Evolutionary conservation across 2,113 vertebrate genomes (phyloP), one percentile per base, ranked within the genome.

Genomic region (Perca fluviatilis): DNA sequence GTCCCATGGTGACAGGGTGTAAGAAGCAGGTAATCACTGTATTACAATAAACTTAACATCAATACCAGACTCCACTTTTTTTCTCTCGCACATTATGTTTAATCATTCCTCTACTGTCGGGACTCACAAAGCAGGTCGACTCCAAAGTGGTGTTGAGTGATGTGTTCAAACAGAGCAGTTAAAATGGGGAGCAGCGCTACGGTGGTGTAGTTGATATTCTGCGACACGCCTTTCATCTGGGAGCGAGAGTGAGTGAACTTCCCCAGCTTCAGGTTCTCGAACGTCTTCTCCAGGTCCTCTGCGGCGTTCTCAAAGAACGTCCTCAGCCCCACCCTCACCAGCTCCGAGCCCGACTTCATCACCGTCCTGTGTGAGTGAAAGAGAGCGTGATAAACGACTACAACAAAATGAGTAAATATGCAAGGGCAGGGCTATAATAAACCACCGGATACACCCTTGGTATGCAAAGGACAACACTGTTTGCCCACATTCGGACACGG

Each of bases 201-300:
- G 0, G 98, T 99, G 84, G 98, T 99, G 73, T 99, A 99, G 95
- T 99, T 99, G 84, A 99, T 99, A 84, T 99, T 99, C 94, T 99
- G 98, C 18, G 98, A 99, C 77, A 99, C 97, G 6, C 98, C 98
- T 92, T 98, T 99, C 79, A 99, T 98, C 95, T 99, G 98, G 0
- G 97, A 99, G 89, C 98, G 95, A 6, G 98, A 99, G 90, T 99
- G 98, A 10, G 98, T 98, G 91, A 99, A 99, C 94, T 99, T 99
- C 77, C 98, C 98, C 69, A 98, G 96, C 90, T 99, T 99, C 91
- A 99, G 94, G 90, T 99, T 99, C 95, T 99, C 98, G 1, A 97
- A 96, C 0, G 98, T 99, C 93, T 98, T 99, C 92, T 96, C 95
- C 77, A 99, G 94, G 90, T 99, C 98, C 95, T 99, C 98, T 0